phyloP scores from a whole-genome alignment of 37 sponge, comb jelly and placozoan species.

The Axinella damicornis region DNA sequence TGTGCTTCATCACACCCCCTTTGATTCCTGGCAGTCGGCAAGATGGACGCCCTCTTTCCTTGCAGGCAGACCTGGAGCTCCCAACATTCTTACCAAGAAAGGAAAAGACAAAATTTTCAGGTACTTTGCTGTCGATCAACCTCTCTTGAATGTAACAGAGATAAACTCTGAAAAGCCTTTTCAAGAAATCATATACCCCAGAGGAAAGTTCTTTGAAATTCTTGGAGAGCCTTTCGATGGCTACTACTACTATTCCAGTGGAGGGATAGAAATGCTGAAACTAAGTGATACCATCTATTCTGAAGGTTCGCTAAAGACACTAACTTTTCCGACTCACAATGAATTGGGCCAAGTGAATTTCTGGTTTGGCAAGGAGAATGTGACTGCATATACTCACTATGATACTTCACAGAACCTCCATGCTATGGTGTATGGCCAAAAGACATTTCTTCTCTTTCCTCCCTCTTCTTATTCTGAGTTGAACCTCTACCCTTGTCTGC shows the following conservation, averaged over 20 bases:
- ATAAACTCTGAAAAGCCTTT: constrained; percentile 8
- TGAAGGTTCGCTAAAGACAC: neutral
- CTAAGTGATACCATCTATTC: neutral
- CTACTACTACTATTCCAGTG: constrained; percentile 59
- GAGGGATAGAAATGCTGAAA: constrained; percentile 49
- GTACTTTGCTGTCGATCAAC: constrained; percentile 55
- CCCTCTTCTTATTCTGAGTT: constrained; percentile 47
- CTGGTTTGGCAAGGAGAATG: constrained; percentile 65
- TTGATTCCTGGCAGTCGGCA: constrained; percentile 34
- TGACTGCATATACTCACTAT: constrained; percentile 81
- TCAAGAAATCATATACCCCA: constrained; percentile 22
- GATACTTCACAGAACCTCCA: constrained; percentile 84
- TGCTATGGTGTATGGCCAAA: constrained; percentile 41
- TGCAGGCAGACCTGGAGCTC: neutral
- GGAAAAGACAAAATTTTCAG: constrained; percentile 37
- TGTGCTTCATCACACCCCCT: constrained; percentile 45
- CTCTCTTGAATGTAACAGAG: neutral
- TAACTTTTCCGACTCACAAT: constrained; percentile 44
- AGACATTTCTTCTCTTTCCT: constrained; percentile 67
- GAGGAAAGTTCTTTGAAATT: constrained; percentile 24
- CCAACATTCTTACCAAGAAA: constrained; percentile 31
- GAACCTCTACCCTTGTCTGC: constrained; percentile 64
- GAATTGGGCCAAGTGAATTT: constrained; percentile 69
- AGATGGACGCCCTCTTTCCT: constrained; percentile 27
- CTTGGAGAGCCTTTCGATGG: constrained; percentile 4